phyloP scores from a whole-genome alignment of 2,888 invertebrate species.

The Lepidochrysops patricia region DNA sequence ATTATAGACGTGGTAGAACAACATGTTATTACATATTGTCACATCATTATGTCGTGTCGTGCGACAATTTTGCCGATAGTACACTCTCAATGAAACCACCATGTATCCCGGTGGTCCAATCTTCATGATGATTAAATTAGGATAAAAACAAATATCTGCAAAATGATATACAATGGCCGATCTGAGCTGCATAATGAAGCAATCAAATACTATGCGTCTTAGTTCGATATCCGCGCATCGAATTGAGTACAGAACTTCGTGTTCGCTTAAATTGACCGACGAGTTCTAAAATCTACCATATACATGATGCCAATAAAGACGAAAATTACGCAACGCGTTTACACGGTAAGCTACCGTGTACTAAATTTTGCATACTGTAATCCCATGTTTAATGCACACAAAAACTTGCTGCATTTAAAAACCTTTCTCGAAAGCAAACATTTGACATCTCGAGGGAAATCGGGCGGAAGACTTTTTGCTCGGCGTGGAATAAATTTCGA shows the following conservation, averaged over 20 bases:
- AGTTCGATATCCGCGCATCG: constrained; percentile 33
- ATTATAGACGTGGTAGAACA: too few relatives aligned
- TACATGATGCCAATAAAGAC: neutral
- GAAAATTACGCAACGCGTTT: neutral
- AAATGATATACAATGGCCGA: constrained; percentile 69
- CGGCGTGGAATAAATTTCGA: constrained; percentile 30
- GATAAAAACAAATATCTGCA: constrained; percentile 65
- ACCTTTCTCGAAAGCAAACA: constrained; percentile 65
- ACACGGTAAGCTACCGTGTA: neutral
- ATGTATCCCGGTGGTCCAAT: constrained; percentile 63
- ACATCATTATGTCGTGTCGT: too few relatives aligned
- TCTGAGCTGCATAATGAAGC: constrained; percentile 68
- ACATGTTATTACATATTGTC: too few relatives aligned
- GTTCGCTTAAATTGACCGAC: neutral
- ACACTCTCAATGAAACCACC: constrained; percentile 54
- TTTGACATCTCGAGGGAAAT: constrained; percentile 68
- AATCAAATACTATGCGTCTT: constrained; percentile 68
- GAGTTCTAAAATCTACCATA: neutral
- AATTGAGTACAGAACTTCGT: constrained; percentile 19
- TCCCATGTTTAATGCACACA: constrained; percentile 47
- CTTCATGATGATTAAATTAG: constrained; percentile 73
- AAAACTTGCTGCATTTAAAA: constrained; percentile 72
- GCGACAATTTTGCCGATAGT: too few relatives aligned
- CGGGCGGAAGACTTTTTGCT: constrained; percentile 58
- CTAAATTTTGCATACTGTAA: constrained; percentile 58